Base-by-base conservation (phyloP, 2,888 invertebrate species). In the Drosophila affinis region DNA sequence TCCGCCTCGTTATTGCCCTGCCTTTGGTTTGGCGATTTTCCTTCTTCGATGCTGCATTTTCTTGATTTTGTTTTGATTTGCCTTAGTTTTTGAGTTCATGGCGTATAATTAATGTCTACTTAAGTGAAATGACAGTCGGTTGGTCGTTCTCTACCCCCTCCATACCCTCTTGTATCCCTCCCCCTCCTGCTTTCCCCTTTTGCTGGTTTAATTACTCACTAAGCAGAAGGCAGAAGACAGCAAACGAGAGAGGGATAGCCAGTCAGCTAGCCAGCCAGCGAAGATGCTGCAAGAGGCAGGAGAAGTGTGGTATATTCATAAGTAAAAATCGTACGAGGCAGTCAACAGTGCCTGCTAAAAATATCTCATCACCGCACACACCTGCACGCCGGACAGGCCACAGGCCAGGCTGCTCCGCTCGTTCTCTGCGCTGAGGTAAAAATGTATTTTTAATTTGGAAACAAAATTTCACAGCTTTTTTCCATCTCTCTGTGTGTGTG, bases 381-480 rank as follows among this genome's bases (percentile, higher is more conserved):
- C 81, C 81, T 82, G 81, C 81, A 81, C 61, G 67, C 79, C 45
- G 65, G 62, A 75, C 65, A 51, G 24, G 24, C 24, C 24, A 24
- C 24, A 24, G 24, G 24, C 24, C 21, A 24, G 24, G 24, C 24
- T 24, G 24, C 24, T 24, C 27, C 1, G 27, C 27, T 27, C 51
- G 65, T 53, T 53, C 45, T 27, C 61, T 63, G 54, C 64, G 86
- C 76, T 88, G 88, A 84, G 83, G 83, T 84, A 84, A 88, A 84
- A 84, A 84, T 86, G 45, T 84, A 84, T 84, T 84, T 84, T 73
- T 79, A 84, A 88, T 88, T 82, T 84, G 87, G 83, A 88, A 83
- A 87, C 78, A 81, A 72, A 18, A 81, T 85, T 81, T 81, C 56
- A 53, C 72, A 58, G 54, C 12, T 73, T 74, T 69, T 62, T 69